Conservation (phyloP, 2,888 invertebrate genomes). For the Sepiola atlantica region DNA sequence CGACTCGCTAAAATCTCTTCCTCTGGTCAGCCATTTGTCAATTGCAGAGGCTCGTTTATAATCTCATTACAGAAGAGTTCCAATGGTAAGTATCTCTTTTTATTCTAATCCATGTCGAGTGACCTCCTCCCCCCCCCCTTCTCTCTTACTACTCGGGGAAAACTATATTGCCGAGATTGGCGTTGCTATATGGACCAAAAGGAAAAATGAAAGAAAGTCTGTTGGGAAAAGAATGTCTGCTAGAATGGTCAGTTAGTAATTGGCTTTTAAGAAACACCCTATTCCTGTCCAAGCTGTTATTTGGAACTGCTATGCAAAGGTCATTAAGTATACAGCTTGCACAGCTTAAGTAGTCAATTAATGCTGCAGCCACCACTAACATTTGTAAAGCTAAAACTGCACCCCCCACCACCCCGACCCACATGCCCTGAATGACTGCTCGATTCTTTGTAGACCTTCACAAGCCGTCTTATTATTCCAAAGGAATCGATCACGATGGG, state of each 20-base stretch:
- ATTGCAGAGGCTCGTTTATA: not conserved
- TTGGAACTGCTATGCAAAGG: not conserved
- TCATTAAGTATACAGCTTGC: not conserved
- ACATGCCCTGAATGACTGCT: not conserved
- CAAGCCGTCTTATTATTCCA: not conserved
- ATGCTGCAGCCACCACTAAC: not conserved
- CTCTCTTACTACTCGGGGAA: not conserved
- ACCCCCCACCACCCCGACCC: not conserved
- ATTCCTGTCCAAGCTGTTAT: not conserved
- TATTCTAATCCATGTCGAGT: not conserved
- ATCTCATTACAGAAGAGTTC: constrained; percentile 19
- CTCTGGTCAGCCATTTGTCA: not conserved
- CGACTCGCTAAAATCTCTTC: not conserved
- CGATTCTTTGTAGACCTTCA: not conserved
- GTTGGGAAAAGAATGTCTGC: not conserved
- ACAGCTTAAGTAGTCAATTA: not conserved
- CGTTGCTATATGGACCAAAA: not conserved
- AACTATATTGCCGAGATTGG: not conserved
- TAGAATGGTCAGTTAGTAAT: not conserved
- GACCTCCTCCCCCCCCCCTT: not conserved
- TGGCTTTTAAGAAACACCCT: not conserved
- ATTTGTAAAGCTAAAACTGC: not conserved
- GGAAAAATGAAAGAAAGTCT: not conserved
- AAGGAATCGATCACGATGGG: not conserved
- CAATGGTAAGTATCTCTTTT: not conserved